These are phyloP conservation scores for Syrista parreyssii DNA, from an alignment of 2,888 invertebrate species.

Conservation along the genomic window DNA sequence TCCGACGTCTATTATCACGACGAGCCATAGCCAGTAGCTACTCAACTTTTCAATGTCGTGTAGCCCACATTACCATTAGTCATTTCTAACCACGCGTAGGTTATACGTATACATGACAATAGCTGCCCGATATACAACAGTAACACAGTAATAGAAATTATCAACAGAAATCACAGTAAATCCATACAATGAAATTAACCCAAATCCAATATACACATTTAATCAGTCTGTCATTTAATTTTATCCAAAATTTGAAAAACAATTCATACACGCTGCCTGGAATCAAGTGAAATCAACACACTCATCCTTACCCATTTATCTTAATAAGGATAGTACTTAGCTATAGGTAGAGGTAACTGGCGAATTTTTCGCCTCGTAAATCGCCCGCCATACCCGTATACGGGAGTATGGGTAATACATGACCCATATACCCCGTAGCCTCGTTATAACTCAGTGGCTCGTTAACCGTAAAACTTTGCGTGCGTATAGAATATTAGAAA, in stretches of 20 bases:
- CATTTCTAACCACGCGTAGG: not conserved
- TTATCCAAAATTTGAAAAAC: not conserved
- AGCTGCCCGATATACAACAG: not conserved
- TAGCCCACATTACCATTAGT: slow-evolving; percentile 24
- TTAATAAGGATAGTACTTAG: not conserved
- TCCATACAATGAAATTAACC: not conserved
- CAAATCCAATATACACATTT: not conserved
- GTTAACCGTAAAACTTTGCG: not conserved
- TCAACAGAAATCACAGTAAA: not conserved
- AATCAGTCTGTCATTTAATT: not conserved
- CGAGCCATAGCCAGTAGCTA: slow-evolving; percentile 8
- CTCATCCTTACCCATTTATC: not conserved
- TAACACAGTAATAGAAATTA: not conserved
- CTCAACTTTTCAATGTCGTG: slow-evolving; percentile 30
- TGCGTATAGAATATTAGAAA: not conserved
- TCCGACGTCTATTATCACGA: slow-evolving; percentile 5
- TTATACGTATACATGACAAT: not conserved
- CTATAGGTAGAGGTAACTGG: not conserved
- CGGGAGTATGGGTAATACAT: too few relatives aligned
- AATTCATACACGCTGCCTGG: not conserved
- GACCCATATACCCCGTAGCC: slow-evolving; percentile 16
- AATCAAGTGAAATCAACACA: not conserved
- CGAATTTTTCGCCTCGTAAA: not conserved
- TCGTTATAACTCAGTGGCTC: slow-evolving; percentile 17
- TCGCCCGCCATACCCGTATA: not conserved